Conservation (phyloP, 1,140 invertebrate species). For the Drosophila nigromelanica region DNA sequence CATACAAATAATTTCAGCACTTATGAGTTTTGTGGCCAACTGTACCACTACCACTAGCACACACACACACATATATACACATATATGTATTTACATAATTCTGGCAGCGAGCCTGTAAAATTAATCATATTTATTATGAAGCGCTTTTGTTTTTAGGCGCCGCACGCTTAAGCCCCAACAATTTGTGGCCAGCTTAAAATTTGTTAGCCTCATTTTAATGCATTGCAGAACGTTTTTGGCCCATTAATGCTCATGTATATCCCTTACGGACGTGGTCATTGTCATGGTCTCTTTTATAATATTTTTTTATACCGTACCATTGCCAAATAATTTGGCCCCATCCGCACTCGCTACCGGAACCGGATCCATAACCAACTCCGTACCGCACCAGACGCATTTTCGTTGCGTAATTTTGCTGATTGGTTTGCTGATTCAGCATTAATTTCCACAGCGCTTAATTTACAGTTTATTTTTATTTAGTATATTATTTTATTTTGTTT, state of each 20-base stretch:
- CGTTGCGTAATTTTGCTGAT: constrained; percentile 68
- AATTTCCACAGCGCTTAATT: constrained; percentile 55
- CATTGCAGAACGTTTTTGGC: constrained; percentile 36
- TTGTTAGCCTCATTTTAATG: constrained; percentile 66
- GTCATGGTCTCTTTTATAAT: neutral
- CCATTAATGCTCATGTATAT: constrained; percentile 34
- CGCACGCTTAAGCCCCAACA: constrained; percentile 58
- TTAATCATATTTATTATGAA: constrained; percentile 75
- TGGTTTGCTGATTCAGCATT: constrained; percentile 72
- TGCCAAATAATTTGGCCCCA: neutral
- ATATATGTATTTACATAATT: neutral
- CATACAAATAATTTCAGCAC: constrained; percentile 9
- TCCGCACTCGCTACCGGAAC: constrained; percentile 5
- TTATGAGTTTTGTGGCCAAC: constrained; percentile 41
- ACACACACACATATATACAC: neutral
- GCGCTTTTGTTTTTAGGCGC: constrained; percentile 26
- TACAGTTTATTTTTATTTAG: constrained; percentile 21
- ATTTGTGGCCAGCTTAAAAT: constrained; percentile 74
- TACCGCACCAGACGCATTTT: constrained; percentile 39
- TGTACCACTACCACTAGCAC: constrained; percentile 26
- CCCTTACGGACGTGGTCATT: constrained; percentile 20
- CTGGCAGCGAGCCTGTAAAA: constrained; percentile 44
- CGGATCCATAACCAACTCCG: constrained; percentile 29
- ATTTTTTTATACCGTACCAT: constrained; percentile 1
- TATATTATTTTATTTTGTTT: constrained; percentile 3